Conservation (phyloP, 2,888 invertebrate species). For the Rhodophaea formosa region DNA sequence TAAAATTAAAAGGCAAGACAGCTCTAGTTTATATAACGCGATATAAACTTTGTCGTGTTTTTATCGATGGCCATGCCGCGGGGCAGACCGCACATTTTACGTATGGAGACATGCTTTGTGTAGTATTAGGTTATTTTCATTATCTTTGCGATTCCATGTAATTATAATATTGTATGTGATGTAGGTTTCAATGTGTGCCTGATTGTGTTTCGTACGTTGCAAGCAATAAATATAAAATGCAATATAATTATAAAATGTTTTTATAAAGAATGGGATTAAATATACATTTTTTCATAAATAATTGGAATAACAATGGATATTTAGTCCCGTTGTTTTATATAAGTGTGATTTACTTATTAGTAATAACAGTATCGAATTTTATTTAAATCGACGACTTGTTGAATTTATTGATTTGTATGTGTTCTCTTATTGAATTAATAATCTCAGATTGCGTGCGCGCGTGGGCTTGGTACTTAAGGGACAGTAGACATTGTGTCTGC, state of each 20-base stretch:
- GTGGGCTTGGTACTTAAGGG: conserved; percentile 46
- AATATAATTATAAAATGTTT: conserved; percentile 49
- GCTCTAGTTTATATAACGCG: no score
- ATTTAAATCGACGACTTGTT: conserved; percentile 44
- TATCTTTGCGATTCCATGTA: conserved; percentile 59
- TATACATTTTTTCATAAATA: not conserved
- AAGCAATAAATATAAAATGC: conserved; percentile 67
- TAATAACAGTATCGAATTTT: conserved; percentile 33
- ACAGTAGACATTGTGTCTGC: conserved; percentile 31
- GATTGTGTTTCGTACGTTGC: conserved; percentile 57
- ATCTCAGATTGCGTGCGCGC: conserved; percentile 41
- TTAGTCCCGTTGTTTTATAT: conserved; percentile 5
- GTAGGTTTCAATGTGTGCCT: conserved; percentile 56
- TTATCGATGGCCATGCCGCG: no score
- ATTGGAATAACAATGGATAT: not conserved
- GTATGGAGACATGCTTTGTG: conserved; percentile 29
- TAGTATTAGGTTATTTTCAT: conserved; percentile 49
- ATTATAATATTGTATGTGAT: conserved; percentile 46
- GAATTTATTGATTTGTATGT: conserved; percentile 41
- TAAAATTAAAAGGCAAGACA: no score
- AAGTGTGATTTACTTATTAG: conserved; percentile 17
- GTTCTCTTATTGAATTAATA: conserved; percentile 47
- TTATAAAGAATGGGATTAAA: conserved; percentile 22
- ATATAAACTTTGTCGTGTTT: no score
- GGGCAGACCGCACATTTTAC: conserved; percentile 8